phyloP scores from a whole-genome alignment of 2,797 vertebrate species.

The Acropternis orthonyx region DNA sequence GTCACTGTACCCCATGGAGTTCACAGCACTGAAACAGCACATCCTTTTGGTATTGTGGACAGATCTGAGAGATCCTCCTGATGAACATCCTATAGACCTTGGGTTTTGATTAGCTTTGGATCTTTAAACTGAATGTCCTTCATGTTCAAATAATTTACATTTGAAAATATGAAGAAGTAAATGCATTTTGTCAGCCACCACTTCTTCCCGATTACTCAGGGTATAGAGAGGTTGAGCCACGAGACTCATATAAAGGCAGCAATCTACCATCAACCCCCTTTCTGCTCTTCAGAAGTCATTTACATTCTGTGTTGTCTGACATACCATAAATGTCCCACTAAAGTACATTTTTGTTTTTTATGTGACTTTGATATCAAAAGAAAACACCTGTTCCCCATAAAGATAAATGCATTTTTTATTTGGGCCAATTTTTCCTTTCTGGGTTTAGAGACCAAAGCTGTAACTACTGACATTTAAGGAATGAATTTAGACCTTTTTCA shows the following conservation, averaged over 20 bases:
- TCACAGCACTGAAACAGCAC: background rate
- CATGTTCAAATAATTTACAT: background rate
- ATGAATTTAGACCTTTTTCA: background rate
- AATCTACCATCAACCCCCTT: background rate
- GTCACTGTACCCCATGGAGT: background rate
- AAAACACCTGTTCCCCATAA: background rate
- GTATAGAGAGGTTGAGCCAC: background rate
- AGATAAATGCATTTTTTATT: background rate
- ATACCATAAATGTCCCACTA: background rate
- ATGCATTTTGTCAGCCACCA: background rate
- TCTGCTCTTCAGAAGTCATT: background rate
- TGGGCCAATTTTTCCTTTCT: background rate
- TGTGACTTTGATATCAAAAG: background rate
- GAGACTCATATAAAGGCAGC: background rate
- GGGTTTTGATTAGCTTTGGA: background rate
- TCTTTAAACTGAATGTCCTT: background rate
- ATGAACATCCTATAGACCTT: background rate
- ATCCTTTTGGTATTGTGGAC: background rate
- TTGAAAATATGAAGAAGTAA: background rate
- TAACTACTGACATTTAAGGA: background rate
- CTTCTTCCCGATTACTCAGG: background rate
- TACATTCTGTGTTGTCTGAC: background rate
- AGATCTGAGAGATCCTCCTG: background rate
- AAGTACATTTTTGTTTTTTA: background rate
- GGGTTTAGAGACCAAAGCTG: background rate